Evolutionary conservation across 2,888 invertebrate species (phyloP), one percentile per base, ranked within the genome.

Genomic region (Nesidiocoris tenuis): DNA sequence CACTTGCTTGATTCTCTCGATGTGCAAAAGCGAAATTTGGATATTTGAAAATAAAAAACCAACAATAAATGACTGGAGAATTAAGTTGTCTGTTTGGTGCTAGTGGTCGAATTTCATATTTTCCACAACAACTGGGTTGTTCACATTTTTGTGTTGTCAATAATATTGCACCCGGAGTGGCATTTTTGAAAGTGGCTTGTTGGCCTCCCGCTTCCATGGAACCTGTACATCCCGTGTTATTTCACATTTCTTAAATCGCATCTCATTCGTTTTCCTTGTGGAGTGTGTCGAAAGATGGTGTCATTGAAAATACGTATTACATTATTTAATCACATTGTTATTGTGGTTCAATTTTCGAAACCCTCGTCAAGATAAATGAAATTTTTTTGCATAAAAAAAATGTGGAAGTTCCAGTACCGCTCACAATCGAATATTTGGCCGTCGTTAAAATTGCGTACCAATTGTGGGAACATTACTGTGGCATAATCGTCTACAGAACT

Each of bases 121-220:
- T 59, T 59, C 59, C 59, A 59, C 19, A n/a, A n/a, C 16, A 59
- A 59, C 5, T 19, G n/a, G 59, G 59, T n/a, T 59, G n/a, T 59
- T n/a, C 19, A 59, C 19, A 18, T 22, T 22, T 59, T 61, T 72
- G 72, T 72, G 72, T 72, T 72, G 72, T 72, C 72, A 72, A 72
- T 72, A 72, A 72, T 72, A 59, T 25, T 56, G 57, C 72, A 54
- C 18, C 61, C 18, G n/a, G 72, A 72, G 63, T 72, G 72, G 72
- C 72, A 63, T 72, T 72, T 72, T 70, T 56, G 21, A 59, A 72
- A 72, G 57, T 39, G 63, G 72, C 72, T 72, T 72, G 72, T 72
- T 72, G 72, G 72, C 63, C 72, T 72, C 72, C 72, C 54, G 63
- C 63, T 72, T 72, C 72, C 72, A 61, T 19, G 39, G 25, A 18